A percentile compares a stretch with the other conserved stretches of the same genome.
These are phyloP conservation scores for Hylyphantes graminicola DNA, from an alignment of 1,140 invertebrate genomes.

Conservation along the genomic window DNA sequence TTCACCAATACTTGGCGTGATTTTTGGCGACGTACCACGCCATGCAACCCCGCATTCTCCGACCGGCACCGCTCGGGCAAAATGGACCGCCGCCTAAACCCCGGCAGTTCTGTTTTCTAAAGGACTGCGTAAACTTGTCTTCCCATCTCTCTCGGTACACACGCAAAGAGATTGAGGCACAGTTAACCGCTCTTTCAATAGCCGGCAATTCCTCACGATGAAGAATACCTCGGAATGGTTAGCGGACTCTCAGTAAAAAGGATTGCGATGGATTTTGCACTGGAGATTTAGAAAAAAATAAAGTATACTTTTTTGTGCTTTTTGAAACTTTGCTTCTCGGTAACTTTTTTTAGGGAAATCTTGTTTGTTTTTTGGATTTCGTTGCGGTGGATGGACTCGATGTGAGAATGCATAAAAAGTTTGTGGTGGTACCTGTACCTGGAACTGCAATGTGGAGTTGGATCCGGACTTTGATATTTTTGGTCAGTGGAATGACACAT, in stretches of 20 bases:
- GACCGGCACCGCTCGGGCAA: slow-evolving; percentile 28
- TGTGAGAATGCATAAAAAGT: background rate
- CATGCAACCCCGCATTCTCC: background rate
- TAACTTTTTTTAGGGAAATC: background rate
- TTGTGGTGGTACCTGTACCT: slow-evolving; percentile 8
- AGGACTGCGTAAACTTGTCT: slow-evolving; percentile 21
- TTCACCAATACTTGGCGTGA: slow-evolving; percentile 25
- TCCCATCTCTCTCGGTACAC: too few relatives aligned
- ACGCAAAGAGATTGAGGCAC: too few relatives aligned
- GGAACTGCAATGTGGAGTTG: slow-evolving; percentile 41
- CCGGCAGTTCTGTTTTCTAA: slow-evolving; percentile 34
- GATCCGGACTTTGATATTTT: background rate
- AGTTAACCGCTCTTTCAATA: too few relatives aligned
- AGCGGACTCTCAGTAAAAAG: too few relatives aligned
- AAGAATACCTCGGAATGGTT: too few relatives aligned
- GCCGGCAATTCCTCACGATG: too few relatives aligned
- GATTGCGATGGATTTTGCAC: too few relatives aligned
- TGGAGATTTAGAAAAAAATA: too few relatives aligned
- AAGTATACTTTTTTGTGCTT: too few relatives aligned
- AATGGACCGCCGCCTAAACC: slow-evolving; percentile 29
- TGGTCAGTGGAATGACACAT: slow-evolving; percentile 23
- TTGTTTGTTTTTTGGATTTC: background rate
- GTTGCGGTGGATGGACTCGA: background rate
- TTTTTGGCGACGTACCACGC: background rate
- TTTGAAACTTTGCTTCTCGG: too few relatives aligned